These are phyloP conservation scores for Colaptes auratus DNA, from an alignment of 2,113 vertebrate genomes.

Conservation along the genomic window DNA sequence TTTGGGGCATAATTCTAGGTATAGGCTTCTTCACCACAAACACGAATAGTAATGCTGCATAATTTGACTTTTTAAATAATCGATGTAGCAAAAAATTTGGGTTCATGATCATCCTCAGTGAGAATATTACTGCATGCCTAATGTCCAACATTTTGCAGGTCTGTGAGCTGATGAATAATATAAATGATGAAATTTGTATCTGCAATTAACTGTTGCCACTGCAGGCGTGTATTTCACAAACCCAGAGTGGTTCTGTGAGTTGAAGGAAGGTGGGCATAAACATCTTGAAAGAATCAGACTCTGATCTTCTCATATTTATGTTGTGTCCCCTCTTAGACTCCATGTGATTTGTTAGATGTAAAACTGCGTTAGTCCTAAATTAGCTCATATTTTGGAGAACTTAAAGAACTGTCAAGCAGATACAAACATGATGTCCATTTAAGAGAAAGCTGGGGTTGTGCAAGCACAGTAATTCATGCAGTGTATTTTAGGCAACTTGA, in stretches of 20 bases:
- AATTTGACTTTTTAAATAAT: background rate
- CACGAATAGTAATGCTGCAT: background rate
- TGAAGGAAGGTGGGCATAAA: background rate
- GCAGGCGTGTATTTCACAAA: fast-evolving
- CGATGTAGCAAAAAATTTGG: background rate
- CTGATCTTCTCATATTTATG: background rate
- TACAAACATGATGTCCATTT: background rate
- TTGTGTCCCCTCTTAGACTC: background rate
- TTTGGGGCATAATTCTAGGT: too few species aligned
- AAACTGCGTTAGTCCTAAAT: background rate
- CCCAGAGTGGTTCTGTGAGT: background rate
- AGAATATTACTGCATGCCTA: background rate
- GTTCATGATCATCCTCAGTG: background rate
- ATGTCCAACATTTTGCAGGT: background rate
- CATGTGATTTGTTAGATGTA: background rate
- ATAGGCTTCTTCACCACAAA: background rate
- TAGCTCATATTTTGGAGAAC: background rate
- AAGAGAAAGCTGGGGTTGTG: background rate
- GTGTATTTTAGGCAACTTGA: background rate
- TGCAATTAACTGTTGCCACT: background rate
- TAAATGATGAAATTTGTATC: background rate
- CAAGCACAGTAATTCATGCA: background rate
- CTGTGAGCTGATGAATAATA: background rate
- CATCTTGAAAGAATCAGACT: background rate
- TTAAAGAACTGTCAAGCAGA: background rate